Evolutionary conservation across 2,888 invertebrate species (phyloP), one percentile per base, ranked within the genome.

Genomic region (Yponomeuta plumbellus): DNA sequence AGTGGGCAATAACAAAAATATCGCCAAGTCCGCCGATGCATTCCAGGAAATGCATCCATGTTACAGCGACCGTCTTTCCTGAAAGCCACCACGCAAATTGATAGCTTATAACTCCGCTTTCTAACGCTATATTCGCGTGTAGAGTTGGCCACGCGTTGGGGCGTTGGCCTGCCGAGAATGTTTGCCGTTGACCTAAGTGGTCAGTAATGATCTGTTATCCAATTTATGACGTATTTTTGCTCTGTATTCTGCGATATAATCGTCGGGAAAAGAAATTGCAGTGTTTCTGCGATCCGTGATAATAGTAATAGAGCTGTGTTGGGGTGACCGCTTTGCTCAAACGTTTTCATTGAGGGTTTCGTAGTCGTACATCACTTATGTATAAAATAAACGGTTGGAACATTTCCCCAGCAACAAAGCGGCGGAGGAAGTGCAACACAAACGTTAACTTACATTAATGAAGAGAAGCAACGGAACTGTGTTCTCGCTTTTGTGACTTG

Each of bases 131-230:
- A 26, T 61, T 61, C 58, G n/a, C 21, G 21, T 58, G 58, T 20
- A 58, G 21, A 21, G 23, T 17, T 52, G 44, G 17, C 17, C 23
- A n/a, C 61, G 21, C 23, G 78, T 80, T 85, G 84, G 86, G 84
- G 85, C 88, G 88, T 84, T 88, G 89, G 84, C 88, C 89, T 84
- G 84, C 79, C 76, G 81, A 86, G 88, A 89, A 90, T 89, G 88
- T 88, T 87, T 84, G 86, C 85, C 80, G 84, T 80, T 86, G 88
- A 88, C 86, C 88, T 82, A 85, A 88, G 87, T 87, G 85, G 85
- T 85, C 88, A 88, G 85, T 88, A 88, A 88, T 88, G 88, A 88
- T 88, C 85, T 86, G 84, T 84, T 88, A 84, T 85, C 82, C 81
- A 79, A 78, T 81, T 78, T 79, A 80, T 81, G 80, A 75, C 77